Evolutionary conservation across 2,797 vertebrate species (phyloP).

Genomic region (Acipenser ruthenus): DNA sequence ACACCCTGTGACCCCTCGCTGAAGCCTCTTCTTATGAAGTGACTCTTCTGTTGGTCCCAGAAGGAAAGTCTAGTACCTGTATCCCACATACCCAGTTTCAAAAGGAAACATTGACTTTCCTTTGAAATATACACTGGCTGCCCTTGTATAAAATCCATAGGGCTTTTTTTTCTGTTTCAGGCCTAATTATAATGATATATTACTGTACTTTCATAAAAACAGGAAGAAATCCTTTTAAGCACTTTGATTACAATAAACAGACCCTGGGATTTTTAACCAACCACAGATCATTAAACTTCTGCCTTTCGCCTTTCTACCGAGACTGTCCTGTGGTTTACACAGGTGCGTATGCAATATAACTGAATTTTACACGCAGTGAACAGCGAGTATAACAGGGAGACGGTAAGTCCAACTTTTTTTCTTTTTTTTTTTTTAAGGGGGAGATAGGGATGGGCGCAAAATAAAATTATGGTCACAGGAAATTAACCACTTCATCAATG

Average conservation of each 20-base stretch:
- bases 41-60: not conserved
- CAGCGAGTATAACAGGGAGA: conserved; percentile 22
- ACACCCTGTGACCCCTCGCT: conserved; percentile 1
- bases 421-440: conserved; percentile 15
- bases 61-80: not conserved
- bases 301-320: conserved; percentile 37
- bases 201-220: conserved; percentile 28
- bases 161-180: conserved; percentile 23
- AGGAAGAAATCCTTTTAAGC: conserved; percentile 37
- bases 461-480: conserved; percentile 64
- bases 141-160: conserved; percentile 30
- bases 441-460: conserved; percentile 20
- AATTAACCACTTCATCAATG: conserved; percentile 70
- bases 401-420: conserved; percentile 10
- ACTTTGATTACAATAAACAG: conserved; percentile 58
- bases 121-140: conserved; percentile 12
- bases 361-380: conserved; percentile 35
- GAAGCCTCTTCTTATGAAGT: conserved; percentile 5
- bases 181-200: conserved; percentile 43
- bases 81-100: conserved; percentile 9
- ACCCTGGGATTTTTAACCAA: conserved; percentile 49
- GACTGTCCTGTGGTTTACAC: conserved; percentile 59
- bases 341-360: conserved; percentile 60
- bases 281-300: conserved; percentile 44
- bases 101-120: conserved; percentile 23